Base-by-base conservation (phyloP, 1,140 invertebrate species). In the Archivesica marissinica region DNA sequence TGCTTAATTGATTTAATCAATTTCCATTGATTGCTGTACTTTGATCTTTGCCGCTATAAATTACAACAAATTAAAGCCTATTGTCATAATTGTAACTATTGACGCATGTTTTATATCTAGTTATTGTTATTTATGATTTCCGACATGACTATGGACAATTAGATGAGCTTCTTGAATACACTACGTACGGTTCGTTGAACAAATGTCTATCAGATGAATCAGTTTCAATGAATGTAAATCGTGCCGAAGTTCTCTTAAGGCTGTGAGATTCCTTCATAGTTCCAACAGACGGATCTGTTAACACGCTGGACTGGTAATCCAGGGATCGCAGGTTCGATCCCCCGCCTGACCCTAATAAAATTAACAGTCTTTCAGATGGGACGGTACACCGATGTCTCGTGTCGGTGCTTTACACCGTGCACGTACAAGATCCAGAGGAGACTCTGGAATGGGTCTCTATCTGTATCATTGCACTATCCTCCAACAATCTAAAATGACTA, bases 41-140 rank as follows among this genome's bases (percentile, higher is more conserved):
- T 72, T 72, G 68, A 72, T 72, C 68, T 72, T 33, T 72, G 41
- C 7, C 68, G 33, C 68, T 47, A 72, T 72, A 72, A 47, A 72
- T 72, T 50, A 44, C 68, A 72, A 50, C 68, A 47, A 72, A 72
- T 72, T 72, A 72, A 50, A 33, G 50, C 68, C 28, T 47, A 52
- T 72, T 72, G 68, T 72, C 41, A 7, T 47, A 30, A 1, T 17
- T 3, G 20, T 59, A 13, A 33, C 59, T 64, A 64, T 35, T 35
- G 59, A 2, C 25, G 2, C n/a, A 17, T 64, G 23, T 64, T 35
- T 7, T 64, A 28, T 13, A 64, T n/a, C 59, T 64, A 35, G 11
- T 64, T 64, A 17, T 64, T 52, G 17, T 33, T 35, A 64, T 17
- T 17, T 17, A 64, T 35, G 15, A 13, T 64, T 35, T 35, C n/a